Base-by-base conservation (phyloP, 30 jellyfish, hydroid and myxozoan species). In the Rhopilema esculentum region DNA sequence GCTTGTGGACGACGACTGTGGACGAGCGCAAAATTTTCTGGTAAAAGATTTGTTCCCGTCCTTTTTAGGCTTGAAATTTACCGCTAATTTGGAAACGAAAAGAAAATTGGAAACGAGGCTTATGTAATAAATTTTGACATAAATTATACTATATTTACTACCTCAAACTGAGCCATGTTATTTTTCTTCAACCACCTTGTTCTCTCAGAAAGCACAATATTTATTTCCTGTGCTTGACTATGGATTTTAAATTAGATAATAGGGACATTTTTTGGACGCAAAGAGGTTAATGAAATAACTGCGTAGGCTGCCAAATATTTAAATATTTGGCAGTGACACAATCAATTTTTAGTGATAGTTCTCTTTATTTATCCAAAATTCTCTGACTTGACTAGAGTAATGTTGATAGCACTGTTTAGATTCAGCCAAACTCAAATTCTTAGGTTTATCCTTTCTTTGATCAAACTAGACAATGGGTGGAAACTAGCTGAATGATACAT, bases 101-200 rank as follows among this genome's bases (percentile, higher is more conserved):
- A n/a, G n/a, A n/a, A n/a, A n/a, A n/a, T n/a, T 57, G 26, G 70
- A 18, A 26, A 18, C 20, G 70, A 57, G 70, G 70, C 70, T 0
- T 57, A 57, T 51, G 70, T 57, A 57, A 57, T 57, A 18, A 18
- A 57, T 57, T n/a, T n/a, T n/a, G n/a, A n/a, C n/a, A n/a, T n/a
- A n/a, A n/a, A n/a, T n/a, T n/a, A n/a, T n/a, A n/a, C 1, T 57
- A 57, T 57, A 57, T 57, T 57, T 57, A 57, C 70, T 0, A 57
- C 70, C 70, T 57, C 70, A 57, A 57, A 57, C 70, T 57, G 70
- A 57, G 70, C 70, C 70, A 57, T 57, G 70, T 57, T 57, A 57
- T 57, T 57, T 57, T 57, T 57, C 70, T 1, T 57, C 70, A 0
- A 57, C 70, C 70, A n/a, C n/a, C n/a, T n/a, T n/a, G n/a, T n/a